Evolutionary conservation across 2,797 vertebrate species (phyloP), one percentile per base, ranked within the genome.

Genomic region (Antrozous pallidus): DNA sequence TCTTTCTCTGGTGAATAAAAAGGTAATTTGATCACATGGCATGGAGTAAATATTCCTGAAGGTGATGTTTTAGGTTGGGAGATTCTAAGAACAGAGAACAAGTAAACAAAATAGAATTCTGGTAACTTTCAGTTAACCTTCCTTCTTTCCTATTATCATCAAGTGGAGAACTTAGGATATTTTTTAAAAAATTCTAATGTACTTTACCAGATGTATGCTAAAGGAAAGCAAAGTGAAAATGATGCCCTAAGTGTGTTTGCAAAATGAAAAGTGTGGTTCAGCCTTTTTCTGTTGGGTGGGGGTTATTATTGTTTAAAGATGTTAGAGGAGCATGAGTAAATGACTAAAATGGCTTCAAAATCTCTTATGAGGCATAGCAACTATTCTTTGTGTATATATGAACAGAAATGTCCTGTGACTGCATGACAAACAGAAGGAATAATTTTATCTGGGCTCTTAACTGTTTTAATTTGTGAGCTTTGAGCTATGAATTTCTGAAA

Each of bases 271-370:
- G 36, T 45, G 54, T 58, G 28, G 20, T n/a, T 82, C 16, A 45
- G 49, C 31, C 31, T 75, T 36, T 33, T 74, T 69, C 49, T 33
- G 2, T 17, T 61, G 58, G 36, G 2, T 11, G 6, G 5, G 9
- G 38, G 26, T 82, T 77, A 61, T 88, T 91, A 56, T 85, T 95
- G 42, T 69, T 94, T 83, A 91, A 90, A 80, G 6, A n/a, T 78
- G 58, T 86, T 89, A 89, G 78, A 84, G 61, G 63, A 74, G 6
- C 33, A 2, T 67, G 26, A 91, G 31, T 36, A 71, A 85, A 94
- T 90, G 24, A 33, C 24, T 40, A 26, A 89, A 74, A 80, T 36
- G 86, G 26, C 51, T 92, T 73, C 31, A 82, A 78, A 94, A 69
- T 45, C 40, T 63, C 80, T 93, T 56, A 42, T 58, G 87, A 92